Conservation (phyloP, 2,113 vertebrate species). For the Zootoca vivipara region DNA sequence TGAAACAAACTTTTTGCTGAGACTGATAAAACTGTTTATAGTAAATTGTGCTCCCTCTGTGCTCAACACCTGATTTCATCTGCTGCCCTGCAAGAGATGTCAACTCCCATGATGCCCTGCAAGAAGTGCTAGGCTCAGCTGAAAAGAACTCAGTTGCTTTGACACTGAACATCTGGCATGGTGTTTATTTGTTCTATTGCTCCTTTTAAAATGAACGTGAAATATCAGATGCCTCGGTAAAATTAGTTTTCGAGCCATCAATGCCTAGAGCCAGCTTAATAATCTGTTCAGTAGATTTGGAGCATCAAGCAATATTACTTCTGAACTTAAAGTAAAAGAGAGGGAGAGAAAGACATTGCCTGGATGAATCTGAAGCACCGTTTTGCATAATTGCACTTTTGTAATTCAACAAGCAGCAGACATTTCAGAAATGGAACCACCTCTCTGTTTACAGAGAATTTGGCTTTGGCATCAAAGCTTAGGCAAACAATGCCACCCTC, state of each 20-base stretch:
- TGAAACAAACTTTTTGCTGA: conserved; percentile 83
- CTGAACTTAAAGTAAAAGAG: conserved; percentile 36
- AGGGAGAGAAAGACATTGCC: neutral
- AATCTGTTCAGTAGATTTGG: conserved; percentile 45
- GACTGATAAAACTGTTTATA: conserved; percentile 65
- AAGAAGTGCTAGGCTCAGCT: conserved; percentile 85
- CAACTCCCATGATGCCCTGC: conserved; percentile 73
- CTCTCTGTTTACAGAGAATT: neutral
- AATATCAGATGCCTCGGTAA: conserved; percentile 60
- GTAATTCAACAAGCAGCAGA: conserved; percentile 42
- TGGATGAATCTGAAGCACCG: conserved; percentile 41
- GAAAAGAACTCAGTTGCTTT: conserved; percentile 66
- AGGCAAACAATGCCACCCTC: neutral
- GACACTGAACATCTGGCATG: conserved; percentile 78
- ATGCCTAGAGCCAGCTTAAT: conserved; percentile 39
- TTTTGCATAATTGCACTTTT: conserved; percentile 43
- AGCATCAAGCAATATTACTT: conserved; percentile 32
- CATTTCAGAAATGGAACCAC: conserved; percentile 26
- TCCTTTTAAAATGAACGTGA: conserved; percentile 68
- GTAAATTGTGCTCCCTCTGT: conserved; percentile 70
- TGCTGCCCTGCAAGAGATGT: conserved; percentile 69
- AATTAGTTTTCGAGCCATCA: conserved; percentile 62
- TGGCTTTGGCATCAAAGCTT: neutral
- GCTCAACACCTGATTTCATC: conserved; percentile 83
- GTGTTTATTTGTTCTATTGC: conserved; percentile 65